phyloP scores from a whole-genome alignment of 2,888 invertebrate genomes.

The Polyploca ridens region DNA sequence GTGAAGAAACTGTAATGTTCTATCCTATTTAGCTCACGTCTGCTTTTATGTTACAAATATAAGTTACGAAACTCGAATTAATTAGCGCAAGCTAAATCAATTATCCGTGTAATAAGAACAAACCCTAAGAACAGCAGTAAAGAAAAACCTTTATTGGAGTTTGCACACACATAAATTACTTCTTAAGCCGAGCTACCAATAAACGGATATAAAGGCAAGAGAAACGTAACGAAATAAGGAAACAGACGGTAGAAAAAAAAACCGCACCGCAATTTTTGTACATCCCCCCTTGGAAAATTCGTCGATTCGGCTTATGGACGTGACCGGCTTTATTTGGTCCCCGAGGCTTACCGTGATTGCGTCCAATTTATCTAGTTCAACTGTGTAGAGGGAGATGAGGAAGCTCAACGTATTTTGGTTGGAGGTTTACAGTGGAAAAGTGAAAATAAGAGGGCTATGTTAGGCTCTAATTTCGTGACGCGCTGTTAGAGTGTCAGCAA shows the following conservation, averaged over 20 bases:
- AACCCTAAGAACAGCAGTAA: slow-evolving; percentile 11
- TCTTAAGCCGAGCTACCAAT: slow-evolving; percentile 69
- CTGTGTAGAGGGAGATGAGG: slow-evolving; percentile 31
- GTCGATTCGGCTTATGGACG: slow-evolving; percentile 54
- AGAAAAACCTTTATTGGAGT: slow-evolving; percentile 40
- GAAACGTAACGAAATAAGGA: slow-evolving; percentile 75
- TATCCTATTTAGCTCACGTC: background rate
- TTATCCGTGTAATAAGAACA: slow-evolving; percentile 10
- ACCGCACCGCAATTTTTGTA: slow-evolving; percentile 65
- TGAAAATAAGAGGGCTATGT: slow-evolving; percentile 68
- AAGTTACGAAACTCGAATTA: background rate
- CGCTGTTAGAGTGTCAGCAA: slow-evolving; percentile 53
- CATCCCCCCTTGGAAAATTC: slow-evolving; percentile 61
- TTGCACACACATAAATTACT: slow-evolving; percentile 70
- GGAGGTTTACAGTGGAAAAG: slow-evolving; percentile 58
- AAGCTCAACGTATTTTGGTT: slow-evolving; percentile 48
- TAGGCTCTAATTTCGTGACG: slow-evolving; percentile 65
- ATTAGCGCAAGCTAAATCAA: slow-evolving; percentile 11
- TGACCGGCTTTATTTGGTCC: slow-evolving; percentile 54
- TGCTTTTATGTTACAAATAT: background rate
- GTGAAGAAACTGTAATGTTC: background rate
- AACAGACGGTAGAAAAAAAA: slow-evolving; percentile 65
- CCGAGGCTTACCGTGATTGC: slow-evolving; percentile 22
- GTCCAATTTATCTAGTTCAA: slow-evolving; percentile 34
- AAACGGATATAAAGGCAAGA: slow-evolving; percentile 66